Percentiles rank a stretch among this genome's conserved stretches.
phyloP scores from a whole-genome alignment of 2,113 vertebrate genomes.

The Pungitius pungitius region DNA sequence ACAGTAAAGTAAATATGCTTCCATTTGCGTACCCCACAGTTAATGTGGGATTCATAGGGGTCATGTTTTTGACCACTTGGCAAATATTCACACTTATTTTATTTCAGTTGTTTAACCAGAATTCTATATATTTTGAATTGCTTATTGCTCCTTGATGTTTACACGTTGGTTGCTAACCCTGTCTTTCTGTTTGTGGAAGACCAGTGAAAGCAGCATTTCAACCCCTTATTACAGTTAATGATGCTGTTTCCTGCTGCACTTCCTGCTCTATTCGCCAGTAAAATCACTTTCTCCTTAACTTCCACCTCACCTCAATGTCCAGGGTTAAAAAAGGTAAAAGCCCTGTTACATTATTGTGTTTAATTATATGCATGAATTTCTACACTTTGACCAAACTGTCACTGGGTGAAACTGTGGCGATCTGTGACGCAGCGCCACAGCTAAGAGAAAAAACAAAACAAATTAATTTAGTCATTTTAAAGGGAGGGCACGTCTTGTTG shows the following conservation, averaged over 20 bases:
- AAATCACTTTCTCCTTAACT: background rate
- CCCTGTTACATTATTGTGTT: slow-evolving; percentile 17
- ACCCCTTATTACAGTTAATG: slow-evolving; percentile 3
- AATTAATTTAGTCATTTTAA: slow-evolving; percentile 13
- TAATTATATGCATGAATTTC: background rate
- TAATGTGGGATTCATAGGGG: background rate
- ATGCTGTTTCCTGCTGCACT: background rate
- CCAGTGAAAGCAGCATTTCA: slow-evolving; percentile 2
- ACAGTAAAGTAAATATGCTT: background rate
- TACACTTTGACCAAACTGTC: slow-evolving; percentile 1
- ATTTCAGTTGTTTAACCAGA: background rate
- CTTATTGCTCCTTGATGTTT: no score
- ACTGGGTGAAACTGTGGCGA: background rate
- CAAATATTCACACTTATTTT: background rate
- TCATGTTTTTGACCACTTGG: background rate
- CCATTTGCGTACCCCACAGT: background rate
- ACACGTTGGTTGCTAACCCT: background rate
- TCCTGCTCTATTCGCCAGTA: background rate
- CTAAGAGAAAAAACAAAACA: slow-evolving; percentile 7
- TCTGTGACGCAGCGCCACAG: background rate
- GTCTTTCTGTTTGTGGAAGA: background rate
- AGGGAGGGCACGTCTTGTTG: background rate
- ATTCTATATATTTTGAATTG: background rate
- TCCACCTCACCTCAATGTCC: background rate
- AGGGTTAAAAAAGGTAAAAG: background rate